Percentiles rank a stretch among this genome's conserved stretches.
phyloP scores from a whole-genome alignment of 1,140 invertebrate genomes.

The Zaprionus ornatus region DNA sequence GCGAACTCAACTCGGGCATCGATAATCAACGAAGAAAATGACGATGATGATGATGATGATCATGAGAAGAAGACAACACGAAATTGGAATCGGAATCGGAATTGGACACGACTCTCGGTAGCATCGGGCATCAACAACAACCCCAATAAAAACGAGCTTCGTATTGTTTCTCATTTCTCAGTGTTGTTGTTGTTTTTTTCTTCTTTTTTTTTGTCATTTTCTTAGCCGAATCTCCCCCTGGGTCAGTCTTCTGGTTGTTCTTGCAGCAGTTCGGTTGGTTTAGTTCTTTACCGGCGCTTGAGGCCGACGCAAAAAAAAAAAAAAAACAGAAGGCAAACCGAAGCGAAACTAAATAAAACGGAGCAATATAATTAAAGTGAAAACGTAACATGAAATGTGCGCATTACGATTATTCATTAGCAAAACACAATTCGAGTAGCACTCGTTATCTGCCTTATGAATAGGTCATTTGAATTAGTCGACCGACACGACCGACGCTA shows the following conservation, averaged over 20 bases:
- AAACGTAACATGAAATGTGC: slow-evolving; percentile 69
- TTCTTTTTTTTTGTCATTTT: slow-evolving; percentile 40
- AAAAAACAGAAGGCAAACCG: not conserved
- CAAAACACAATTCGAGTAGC: not conserved
- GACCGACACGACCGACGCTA: slow-evolving; percentile 11
- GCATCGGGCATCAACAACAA: slow-evolving; percentile 4
- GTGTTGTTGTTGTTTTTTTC: slow-evolving; percentile 11
- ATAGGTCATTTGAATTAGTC: slow-evolving; percentile 21
- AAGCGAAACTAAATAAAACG: slow-evolving; percentile 13
- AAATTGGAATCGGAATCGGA: slow-evolving; percentile 26
- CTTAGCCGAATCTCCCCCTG: slow-evolving; percentile 34
- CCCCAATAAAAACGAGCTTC: slow-evolving; percentile 33
- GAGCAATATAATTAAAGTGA: slow-evolving; percentile 25
- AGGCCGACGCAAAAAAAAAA: slow-evolving; percentile 46
- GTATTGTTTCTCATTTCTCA: slow-evolving; percentile 7
- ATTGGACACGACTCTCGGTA: slow-evolving; percentile 20
- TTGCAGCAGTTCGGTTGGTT: slow-evolving; percentile 56
- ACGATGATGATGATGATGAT: not conserved
- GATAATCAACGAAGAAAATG: slow-evolving; percentile 35
- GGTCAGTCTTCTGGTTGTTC: slow-evolving; percentile 67
- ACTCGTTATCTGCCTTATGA: slow-evolving; percentile 25
- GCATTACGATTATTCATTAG: slow-evolving; percentile 35
- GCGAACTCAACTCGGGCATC: slow-evolving; percentile 20
- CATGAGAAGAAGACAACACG: slow-evolving; percentile 4
- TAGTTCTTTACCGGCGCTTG: slow-evolving; percentile 76